These are phyloP conservation scores for Tetragonula carbonaria DNA, from an alignment of 2,888 invertebrate species.

Conservation along the genomic window DNA sequence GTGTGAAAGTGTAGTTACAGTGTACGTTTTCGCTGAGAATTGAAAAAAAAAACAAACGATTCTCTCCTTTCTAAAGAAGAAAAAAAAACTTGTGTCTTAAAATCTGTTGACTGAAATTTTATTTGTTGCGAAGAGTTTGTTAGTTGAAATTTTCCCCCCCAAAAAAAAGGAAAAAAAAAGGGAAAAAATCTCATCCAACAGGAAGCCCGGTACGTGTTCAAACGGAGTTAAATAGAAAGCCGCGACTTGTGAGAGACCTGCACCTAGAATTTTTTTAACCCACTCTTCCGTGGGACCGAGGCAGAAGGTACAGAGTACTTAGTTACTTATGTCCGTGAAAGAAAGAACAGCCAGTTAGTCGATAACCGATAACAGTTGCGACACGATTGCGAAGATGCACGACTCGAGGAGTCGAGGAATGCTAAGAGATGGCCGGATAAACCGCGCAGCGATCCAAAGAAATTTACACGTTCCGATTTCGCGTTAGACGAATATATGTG, in stretches of 20 bases:
- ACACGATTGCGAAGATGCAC: conserved; percentile 56
- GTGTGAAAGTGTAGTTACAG: no score
- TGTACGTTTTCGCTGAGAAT: no score
- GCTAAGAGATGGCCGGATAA: conserved; percentile 32
- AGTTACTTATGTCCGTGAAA: conserved; percentile 19
- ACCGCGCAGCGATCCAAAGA: conserved; percentile 8
- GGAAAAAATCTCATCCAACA: neutral
- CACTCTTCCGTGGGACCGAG: neutral
- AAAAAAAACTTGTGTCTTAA: neutral
- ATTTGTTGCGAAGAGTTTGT: neutral
- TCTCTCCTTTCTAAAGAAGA: neutral
- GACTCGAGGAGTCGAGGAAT: conserved; percentile 30
- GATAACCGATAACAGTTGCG: conserved; percentile 58
- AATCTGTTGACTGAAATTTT: neutral
- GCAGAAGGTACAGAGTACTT: neutral
- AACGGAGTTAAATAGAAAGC: conserved; percentile 50
- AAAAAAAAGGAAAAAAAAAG: neutral
- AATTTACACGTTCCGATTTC: conserved; percentile 25
- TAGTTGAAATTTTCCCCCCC: neutral
- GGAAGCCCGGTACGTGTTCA: neutral
- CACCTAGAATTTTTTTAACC: conserved; percentile 17
- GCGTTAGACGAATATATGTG: conserved; percentile 1
- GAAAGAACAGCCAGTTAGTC: conserved; percentile 37
- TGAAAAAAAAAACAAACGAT: neutral
- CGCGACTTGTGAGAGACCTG: neutral